A percentile compares a stretch with the other conserved stretches of the same genome.
phyloP scores from a whole-genome alignment of 2,888 invertebrate species.

The Venustoraphidia nigricollis region DNA sequence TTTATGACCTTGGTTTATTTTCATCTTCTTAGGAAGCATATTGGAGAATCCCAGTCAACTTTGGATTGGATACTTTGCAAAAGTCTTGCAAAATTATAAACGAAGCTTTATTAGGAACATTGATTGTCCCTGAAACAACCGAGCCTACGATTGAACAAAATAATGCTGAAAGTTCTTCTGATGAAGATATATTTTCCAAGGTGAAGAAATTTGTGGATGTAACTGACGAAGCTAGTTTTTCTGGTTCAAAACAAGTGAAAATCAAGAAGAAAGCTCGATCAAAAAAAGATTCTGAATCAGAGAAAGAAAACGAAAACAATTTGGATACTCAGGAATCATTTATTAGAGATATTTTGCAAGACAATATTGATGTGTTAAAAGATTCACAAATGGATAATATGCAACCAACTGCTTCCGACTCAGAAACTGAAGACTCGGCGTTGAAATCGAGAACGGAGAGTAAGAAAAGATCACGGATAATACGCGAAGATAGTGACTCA shows the following conservation, averaged over 20 bases:
- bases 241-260: background rate
- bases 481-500: background rate
- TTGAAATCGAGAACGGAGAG: no score
- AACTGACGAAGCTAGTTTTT: constrained; percentile 2
- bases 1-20: no score
- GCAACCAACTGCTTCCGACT: no score
- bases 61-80: constrained; percentile 37
- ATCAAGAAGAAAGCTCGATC: background rate
- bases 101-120: constrained; percentile 37
- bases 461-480: background rate
- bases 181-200: constrained; percentile 25
- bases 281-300: background rate
- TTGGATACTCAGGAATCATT: background rate
- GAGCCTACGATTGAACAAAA: constrained; percentile 4
- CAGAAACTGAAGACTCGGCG: no score
- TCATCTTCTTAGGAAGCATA: constrained; percentile 49
- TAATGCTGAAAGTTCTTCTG: constrained; percentile 15
- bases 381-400: no score
- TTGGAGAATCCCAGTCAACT: constrained; percentile 68
- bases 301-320: constrained; percentile 3
- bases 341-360: no score
- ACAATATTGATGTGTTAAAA: no score
- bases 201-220: constrained; percentile 16
- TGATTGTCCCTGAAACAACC: constrained; percentile 20
- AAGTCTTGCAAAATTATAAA: constrained; percentile 38